Base-by-base conservation (phyloP, 2,888 invertebrate species). In the Drosophila cracens region DNA sequence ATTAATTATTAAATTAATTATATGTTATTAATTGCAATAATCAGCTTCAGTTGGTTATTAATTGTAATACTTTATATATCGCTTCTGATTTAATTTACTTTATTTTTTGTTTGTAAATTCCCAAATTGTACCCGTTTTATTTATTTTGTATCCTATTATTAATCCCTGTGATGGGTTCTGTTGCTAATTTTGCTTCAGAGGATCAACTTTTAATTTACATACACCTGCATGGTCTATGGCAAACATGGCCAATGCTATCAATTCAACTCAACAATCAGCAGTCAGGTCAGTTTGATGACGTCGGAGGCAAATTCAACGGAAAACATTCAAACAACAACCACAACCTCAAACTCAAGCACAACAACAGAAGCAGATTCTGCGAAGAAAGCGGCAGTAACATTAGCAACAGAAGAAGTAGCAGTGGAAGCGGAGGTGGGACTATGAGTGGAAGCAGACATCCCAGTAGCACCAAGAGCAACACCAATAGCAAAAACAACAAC, bases 231-330 rank as follows among this genome's bases (percentile, higher is more conserved):
- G 21, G 7, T 21, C 21, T 2, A 16, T 21, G 13, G 21, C 4
- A 46, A 46, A 16, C 5, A 21, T 21, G 49, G 10, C 16, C 8
- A 21, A 13, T 4, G 13, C 21, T 21, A 46, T 46, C 13, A 46
- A 11, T 7, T 21, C 16, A 46, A 16, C 21, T 8, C 7, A 46
- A 21, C 1, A 46, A 21, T 7, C 46, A 16, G 21, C 46, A 21
- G 91, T 92, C 91, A 92, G 91, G 92, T 92, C 92, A 92, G 91
- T 92, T 92, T 87, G 92, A 92, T 90, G 91, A 92, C 90, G 92
- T 90, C 92, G 92, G 92, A 90, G 74, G 78, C 79, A 83, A 79
- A 81, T 90, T 89, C 74, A 72, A 81, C 85, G 74, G 74, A 81
- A 82, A 72, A 84, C 83, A 83, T 80, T 16, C 57, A 53, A 69